A percentile compares a stretch with the other conserved stretches of the same genome.
Conservation (phyloP, 2,888 invertebrate species). For the Lithosia quadra region DNA sequence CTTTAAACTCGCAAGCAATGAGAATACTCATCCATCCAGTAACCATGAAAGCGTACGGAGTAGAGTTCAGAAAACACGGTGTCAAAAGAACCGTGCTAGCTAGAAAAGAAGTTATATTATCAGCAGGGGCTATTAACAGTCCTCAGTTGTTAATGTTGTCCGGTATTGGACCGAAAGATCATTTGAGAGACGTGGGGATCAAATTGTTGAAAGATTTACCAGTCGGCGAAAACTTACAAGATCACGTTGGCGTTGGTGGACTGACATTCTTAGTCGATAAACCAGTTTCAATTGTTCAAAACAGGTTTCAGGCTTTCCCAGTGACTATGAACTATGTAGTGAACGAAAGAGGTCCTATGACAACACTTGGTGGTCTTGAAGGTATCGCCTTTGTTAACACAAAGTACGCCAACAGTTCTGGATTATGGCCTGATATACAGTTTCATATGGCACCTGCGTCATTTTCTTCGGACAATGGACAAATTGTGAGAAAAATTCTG, state of each 20-base stretch:
- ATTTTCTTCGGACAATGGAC: constrained; percentile 92
- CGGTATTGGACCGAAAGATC: constrained; percentile 92
- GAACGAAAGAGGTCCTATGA: constrained; percentile 94
- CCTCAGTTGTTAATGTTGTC: constrained; percentile 97
- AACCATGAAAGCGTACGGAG: constrained; percentile 92
- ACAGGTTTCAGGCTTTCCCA: constrained; percentile 91
- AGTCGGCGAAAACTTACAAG: constrained; percentile 94
- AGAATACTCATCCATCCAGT: constrained; percentile 91
- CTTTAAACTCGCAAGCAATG: constrained; percentile 93
- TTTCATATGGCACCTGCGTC: constrained; percentile 97
- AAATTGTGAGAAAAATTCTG: constrained; percentile 91
- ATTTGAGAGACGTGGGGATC: constrained; percentile 90
- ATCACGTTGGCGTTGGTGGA: constrained; percentile 95
- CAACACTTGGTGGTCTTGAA: constrained; percentile 95
- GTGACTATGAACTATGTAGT: constrained; percentile 93
- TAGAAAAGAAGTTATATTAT: constrained; percentile 93
- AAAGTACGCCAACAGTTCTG: constrained; percentile 91
- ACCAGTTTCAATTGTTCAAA: constrained; percentile 94
- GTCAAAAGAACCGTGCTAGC: constrained; percentile 90
- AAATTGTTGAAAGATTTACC: constrained; percentile 91
- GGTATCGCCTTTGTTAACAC: constrained; percentile 96
- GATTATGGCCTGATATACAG: constrained; percentile 95
- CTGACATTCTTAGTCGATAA: constrained; percentile 93
- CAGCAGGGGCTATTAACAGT: constrained; percentile 96
- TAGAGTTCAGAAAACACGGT: constrained; percentile 93